phyloP scores from a whole-genome alignment of 1,140 invertebrate species.

The Belonocnema kinseyi region DNA sequence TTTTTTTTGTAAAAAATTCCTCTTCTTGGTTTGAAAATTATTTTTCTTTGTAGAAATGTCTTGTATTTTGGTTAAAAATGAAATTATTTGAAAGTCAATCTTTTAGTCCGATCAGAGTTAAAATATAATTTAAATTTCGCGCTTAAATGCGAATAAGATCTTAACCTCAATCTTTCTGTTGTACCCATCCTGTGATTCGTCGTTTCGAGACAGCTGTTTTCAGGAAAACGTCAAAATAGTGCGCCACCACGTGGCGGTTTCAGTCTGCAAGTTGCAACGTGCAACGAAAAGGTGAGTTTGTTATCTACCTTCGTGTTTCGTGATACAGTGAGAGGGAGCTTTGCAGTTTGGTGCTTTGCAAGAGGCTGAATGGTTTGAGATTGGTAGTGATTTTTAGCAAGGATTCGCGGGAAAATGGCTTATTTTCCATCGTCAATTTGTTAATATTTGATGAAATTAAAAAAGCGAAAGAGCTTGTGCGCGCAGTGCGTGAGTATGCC shows the following conservation, averaged over 20 bases:
- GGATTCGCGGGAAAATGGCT: conserved; percentile 59
- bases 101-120: too few relatives aligned
- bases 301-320: background rate
- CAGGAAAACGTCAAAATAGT: background rate
- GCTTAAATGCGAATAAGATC: too few relatives aligned
- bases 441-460: conserved; percentile 74
- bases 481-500: conserved; percentile 77
- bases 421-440: conserved; percentile 49
- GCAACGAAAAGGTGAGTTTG: conserved; percentile 1
- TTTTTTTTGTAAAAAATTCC: too few relatives aligned
- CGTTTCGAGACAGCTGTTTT: background rate
- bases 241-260: conserved; percentile 4
- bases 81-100: too few relatives aligned
- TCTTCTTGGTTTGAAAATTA: too few relatives aligned
- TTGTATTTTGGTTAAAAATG: too few relatives aligned
- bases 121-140: too few relatives aligned
- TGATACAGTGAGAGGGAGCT: background rate
- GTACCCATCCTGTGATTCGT: background rate
- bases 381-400: background rate
- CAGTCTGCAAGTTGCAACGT: background rate
- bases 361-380: background rate
- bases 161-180: background rate
- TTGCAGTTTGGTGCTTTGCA: background rate
- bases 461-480: conserved; percentile 74
- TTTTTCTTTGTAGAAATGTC: too few relatives aligned